Conservation (phyloP, 2,888 invertebrate genomes). For the Pristionchus exspectatus region DNA sequence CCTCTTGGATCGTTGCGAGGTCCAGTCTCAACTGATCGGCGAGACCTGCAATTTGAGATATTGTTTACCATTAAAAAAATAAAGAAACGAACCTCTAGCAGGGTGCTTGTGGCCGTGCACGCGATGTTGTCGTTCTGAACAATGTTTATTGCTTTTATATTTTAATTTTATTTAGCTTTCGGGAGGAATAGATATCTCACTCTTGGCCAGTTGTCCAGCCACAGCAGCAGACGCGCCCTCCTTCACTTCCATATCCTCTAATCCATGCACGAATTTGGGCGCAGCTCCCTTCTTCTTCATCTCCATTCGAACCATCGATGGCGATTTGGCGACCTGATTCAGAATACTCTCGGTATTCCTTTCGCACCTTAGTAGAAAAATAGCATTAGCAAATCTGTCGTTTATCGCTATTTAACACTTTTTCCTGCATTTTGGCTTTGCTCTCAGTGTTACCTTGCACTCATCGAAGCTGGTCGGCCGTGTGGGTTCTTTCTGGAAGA, state of each 20-base stretch:
- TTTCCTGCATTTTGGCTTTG: no score
- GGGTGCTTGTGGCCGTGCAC: slow-evolving; percentile 26
- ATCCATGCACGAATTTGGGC: slow-evolving; percentile 74
- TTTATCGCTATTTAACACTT: no score
- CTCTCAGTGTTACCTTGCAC: slow-evolving; percentile 1
- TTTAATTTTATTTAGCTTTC: background rate
- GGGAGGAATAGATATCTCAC: slow-evolving; percentile 27
- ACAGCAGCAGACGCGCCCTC: slow-evolving; percentile 77
- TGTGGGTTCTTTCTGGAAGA: slow-evolving; percentile 66
- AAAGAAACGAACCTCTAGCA: background rate
- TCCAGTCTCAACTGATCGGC: slow-evolving; percentile 15
- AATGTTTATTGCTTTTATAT: background rate
- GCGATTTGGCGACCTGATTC: slow-evolving; percentile 60
- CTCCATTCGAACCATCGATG: slow-evolving; percentile 63
- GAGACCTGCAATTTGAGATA: background rate
- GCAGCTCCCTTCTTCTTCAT: slow-evolving; percentile 70
- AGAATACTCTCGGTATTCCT: background rate
- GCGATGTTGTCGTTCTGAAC: slow-evolving; percentile 46
- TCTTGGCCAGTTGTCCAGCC: slow-evolving; percentile 73
- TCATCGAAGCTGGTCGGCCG: slow-evolving; percentile 67
- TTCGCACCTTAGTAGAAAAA: background rate
- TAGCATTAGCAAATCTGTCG: background rate
- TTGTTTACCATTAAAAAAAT: background rate
- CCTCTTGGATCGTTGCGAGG: slow-evolving; percentile 36
- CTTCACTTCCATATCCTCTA: slow-evolving; percentile 77